Evolutionary conservation across 2,888 invertebrate species (phyloP).

Genomic region (Scaptodrosophila latifasciaeformis): DNA sequence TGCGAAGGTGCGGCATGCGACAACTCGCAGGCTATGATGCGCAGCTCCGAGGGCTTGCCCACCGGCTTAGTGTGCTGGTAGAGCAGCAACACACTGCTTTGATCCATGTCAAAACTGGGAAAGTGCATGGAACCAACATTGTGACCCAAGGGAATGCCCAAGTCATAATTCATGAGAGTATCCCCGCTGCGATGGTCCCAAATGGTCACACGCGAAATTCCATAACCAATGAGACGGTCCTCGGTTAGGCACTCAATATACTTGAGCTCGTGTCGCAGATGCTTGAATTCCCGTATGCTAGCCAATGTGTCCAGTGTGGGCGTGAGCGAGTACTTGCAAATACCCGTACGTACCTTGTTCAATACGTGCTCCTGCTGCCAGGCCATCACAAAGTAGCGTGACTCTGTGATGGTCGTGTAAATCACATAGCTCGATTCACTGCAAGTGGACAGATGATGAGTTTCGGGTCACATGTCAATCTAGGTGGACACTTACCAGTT

Average conservation of each 20-base stretch:
- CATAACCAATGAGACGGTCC: constrained; percentile 73
- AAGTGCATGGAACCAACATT: constrained; percentile 70
- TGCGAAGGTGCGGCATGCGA: constrained; percentile 68
- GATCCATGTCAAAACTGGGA: constrained; percentile 68
- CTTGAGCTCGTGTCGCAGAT: constrained; percentile 67
- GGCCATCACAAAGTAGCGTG: constrained; percentile 73
- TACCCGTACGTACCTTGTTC: constrained; percentile 65
- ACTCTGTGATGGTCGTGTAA: constrained; percentile 70
- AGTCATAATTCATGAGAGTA: constrained; percentile 72
- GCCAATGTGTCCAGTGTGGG: constrained; percentile 73
- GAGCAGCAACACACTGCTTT: constrained; percentile 60
- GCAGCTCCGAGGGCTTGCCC: constrained; percentile 47
- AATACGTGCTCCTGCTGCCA: constrained; percentile 70
- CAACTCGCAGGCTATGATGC: constrained; percentile 69
- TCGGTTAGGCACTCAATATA: constrained; percentile 71
- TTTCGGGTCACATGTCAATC: not conserved
- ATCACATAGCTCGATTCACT: constrained; percentile 63
- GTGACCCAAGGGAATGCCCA: constrained; percentile 64
- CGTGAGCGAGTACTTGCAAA: constrained; percentile 74
- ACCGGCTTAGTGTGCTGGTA: constrained; percentile 51
- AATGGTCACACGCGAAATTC: constrained; percentile 69
- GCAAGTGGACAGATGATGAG: not conserved
- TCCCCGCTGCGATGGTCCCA: constrained; percentile 75
- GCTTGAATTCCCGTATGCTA: constrained; percentile 73
- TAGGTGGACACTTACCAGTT: constrained; percentile 56